Evolutionary conservation across 2,888 invertebrate species (phyloP).

Genomic region (Horisme vitalbata): DNA sequence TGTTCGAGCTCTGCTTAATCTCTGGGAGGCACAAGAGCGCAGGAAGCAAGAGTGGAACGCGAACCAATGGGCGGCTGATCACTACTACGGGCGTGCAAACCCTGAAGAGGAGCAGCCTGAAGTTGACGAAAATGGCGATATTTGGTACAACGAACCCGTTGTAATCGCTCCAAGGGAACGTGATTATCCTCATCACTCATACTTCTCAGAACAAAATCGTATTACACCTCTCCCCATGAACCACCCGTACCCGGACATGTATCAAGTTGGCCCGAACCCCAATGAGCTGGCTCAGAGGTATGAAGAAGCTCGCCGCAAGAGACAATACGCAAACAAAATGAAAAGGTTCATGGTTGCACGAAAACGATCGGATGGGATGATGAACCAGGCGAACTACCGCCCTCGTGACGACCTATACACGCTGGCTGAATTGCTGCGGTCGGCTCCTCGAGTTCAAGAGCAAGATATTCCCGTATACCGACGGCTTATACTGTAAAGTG

Average conservation of each 20-base stretch:
- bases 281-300: constrained; percentile 71
- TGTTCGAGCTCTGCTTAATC: constrained; percentile 81
- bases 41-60: constrained; percentile 77
- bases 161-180: constrained; percentile 71
- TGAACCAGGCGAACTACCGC: constrained; percentile 70
- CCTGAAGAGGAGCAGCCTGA: constrained; percentile 77
- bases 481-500: constrained; percentile 84
- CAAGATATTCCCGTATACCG: constrained; percentile 84
- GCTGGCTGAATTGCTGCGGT: constrained; percentile 81
- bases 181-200: constrained; percentile 70
- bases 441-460: constrained; percentile 77
- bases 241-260: constrained; percentile 66
- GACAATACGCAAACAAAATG: constrained; percentile 74
- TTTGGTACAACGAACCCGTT: constrained; percentile 84
- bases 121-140: constrained; percentile 79
- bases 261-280: constrained; percentile 68
- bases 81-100: constrained; percentile 66
- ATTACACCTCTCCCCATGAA: constrained; percentile 57
- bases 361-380: constrained; percentile 73
- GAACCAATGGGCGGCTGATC: constrained; percentile 69
- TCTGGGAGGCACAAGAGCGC: constrained; percentile 84
- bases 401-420: constrained; percentile 84
- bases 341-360: constrained; percentile 86
- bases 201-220: constrained; percentile 76
- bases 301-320: constrained; percentile 75